Evolutionary conservation across 2,888 invertebrate genomes (phyloP).

Genomic region (Microctonus brassicae): DNA sequence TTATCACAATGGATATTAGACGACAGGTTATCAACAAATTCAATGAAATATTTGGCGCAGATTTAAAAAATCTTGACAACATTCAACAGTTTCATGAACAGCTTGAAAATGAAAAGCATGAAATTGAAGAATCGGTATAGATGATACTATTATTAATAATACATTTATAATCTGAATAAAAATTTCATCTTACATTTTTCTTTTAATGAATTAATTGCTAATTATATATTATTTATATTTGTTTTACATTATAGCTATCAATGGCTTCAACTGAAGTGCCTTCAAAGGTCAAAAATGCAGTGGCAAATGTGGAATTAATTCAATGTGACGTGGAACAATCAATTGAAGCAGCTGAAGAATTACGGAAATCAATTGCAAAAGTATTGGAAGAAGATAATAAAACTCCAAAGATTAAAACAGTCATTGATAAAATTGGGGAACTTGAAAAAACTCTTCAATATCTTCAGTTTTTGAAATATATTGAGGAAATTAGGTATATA

Average conservation of each 20-base stretch:
- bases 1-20: conserved; percentile 57
- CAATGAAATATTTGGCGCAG: conserved; percentile 72
- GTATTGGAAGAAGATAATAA: conserved; percentile 61
- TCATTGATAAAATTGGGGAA: conserved; percentile 73
- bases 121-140: conserved; percentile 70
- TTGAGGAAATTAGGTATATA: conserved; percentile 79
- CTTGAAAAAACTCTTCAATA: conserved; percentile 76
- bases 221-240: conserved; percentile 23
- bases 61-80: conserved; percentile 72
- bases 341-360: conserved; percentile 66
- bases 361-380: conserved; percentile 67
- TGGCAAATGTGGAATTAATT: conserved; percentile 75
- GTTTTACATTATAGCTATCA: conserved; percentile 72
- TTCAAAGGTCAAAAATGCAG: conserved; percentile 75
- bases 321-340: conserved; percentile 70
- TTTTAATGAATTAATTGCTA: not conserved
- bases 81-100: conserved; percentile 70
- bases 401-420: conserved; percentile 72
- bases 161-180: conserved; percentile 2
- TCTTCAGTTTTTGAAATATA: conserved; percentile 77
- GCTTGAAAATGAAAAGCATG: conserved; percentile 66
- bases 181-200: conserved; percentile 12
- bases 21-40: conserved; percentile 71
- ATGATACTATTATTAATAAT: conserved; percentile 31
- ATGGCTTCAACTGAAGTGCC: conserved; percentile 76